phyloP scores from a whole-genome alignment of 2,113 vertebrate genomes.

The Pao palembangensis region DNA sequence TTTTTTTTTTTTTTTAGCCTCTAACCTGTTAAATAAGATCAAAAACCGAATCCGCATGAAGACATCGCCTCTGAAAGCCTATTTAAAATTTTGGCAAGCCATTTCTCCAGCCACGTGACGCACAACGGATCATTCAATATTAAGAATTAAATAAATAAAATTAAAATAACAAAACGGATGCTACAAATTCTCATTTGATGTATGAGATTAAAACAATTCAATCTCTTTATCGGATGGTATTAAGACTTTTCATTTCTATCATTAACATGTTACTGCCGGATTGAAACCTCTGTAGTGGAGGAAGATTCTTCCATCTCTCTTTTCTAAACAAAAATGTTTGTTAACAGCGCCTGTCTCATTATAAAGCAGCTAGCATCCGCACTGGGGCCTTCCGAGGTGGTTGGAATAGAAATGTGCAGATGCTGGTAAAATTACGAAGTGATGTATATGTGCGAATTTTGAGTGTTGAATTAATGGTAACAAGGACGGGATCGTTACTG shows the following conservation, averaged over 20 bases:
- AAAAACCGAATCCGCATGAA: conserved; percentile 52
- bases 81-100: conserved; percentile 10
- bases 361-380: conserved; percentile 69
- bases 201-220: conserved; percentile 13
- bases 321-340: conserved; percentile 72
- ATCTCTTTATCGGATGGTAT: conserved; percentile 49
- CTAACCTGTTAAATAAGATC: conserved; percentile 29
- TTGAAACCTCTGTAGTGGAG: too few species aligned
- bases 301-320: conserved; percentile 47
- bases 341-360: conserved; percentile 76
- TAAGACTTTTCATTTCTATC: too few species aligned
- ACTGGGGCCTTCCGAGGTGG: conserved; percentile 56
- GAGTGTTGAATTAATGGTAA: conserved; percentile 90
- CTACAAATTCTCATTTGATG: conserved; percentile 23
- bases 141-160: background rate
- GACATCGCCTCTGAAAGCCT: conserved; percentile 21
- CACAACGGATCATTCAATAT: conserved; percentile 36
- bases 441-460: conserved; percentile 86
- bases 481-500: conserved; percentile 71
- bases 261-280: too few species aligned
- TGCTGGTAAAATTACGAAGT: conserved; percentile 85
- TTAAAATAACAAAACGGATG: conserved; percentile 16
- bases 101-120: conserved; percentile 40
- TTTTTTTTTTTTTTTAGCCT: conserved; percentile 8
- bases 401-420: conserved; percentile 73